Evolutionary conservation across 2,888 invertebrate genomes (phyloP), one percentile per base, ranked within the genome.

Genomic region (Lasioglossum vierecki): DNA sequence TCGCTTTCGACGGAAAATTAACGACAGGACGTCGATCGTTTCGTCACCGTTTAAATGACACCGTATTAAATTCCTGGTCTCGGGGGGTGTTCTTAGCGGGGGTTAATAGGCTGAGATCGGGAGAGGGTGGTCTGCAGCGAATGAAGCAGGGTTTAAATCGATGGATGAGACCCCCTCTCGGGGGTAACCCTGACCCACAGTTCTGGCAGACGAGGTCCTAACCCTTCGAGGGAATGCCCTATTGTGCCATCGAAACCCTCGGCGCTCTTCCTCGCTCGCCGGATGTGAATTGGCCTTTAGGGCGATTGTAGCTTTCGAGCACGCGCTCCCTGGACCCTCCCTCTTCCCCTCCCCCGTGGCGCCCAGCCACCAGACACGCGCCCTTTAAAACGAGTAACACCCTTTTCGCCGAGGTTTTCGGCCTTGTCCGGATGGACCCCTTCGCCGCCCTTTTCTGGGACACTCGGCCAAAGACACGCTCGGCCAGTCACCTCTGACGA

Each of bases 151-250:
- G 83, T 88, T 83, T 86, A 85, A 85, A 84, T 88, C 87, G 85
- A 88, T 86, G 90, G 84, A 87, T 84, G 87, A 80, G 83, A 82
- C 78, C 63, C 76, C 78, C 80, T 78, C 68, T 71, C 78, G 76
- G 78, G 70, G 80, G 85, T 92, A 94, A 94, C 94, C 94, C 94
- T 94, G 94, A 94, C 94, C 94, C 94, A 93, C 92, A 93, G 92
- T 83, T 90, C 88, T 84, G 86, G 80, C 85, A 86, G 91, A 83
- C 86, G 76, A 87, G 84, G 85, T 89, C 81, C 81, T 90, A 89
- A 90, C 88, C 91, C 87, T 91, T 91, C 91, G 91, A 92, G 93
- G 92, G 92, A 93, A 92, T 92, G 91, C 87, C 88, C 89, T 84
- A 89, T 92, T 93, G 91, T 92, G 78, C 88, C 84, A 70, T n/a